Base-by-base conservation (phyloP, 1,140 invertebrate genomes). In the Carposina sasakii region DNA sequence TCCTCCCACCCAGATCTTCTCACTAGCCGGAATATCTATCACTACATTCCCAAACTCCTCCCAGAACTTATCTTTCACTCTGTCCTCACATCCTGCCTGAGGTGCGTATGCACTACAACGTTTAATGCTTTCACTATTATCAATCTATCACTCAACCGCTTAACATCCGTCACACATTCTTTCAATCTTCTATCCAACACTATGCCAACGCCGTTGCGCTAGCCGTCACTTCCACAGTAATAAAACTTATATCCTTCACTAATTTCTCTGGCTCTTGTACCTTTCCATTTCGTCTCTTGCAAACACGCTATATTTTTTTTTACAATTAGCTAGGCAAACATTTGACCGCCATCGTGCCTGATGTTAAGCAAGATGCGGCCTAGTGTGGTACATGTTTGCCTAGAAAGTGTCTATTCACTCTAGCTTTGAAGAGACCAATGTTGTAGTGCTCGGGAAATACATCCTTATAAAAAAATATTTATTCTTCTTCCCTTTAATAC, bases 251-350 rank as follows among this genome's bases (percentile, higher is more conserved):
- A 55, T n/a, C 39, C 50, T 8, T 44, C 43, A 2, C 52, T 48
- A 43, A 62, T 62, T 15, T 52, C 52, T 42, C 47, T 52, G 1
- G 48, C 54, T 48, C 53, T 57, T 13, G 24, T 17, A 8, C 52
- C 59, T 21, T 58, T 57, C 52, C 55, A 57, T 19, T 48, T 57
- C 1, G 51, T 62, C 23, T 62, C 49, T 44, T 62, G 59, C 1
- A 62, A n/a, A 48, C 54, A 54, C 0, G 49, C 52, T 6, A 57
- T 26, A 51, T 56, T 53, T 48, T 48, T 39, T 24, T 43, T 45
- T n/a, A n/a, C 26, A 31, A 17, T 49, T 41, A 8, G 15, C 15
- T 2, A 49, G 30, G 4, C 41, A 15, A 10, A 41, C 5, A 3
- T 31, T 3, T 31, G 17, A 41, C 3, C 2, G 42, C n/a, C 21